Evolutionary conservation across 2,888 invertebrate genomes (phyloP), one percentile per base, ranked within the genome.

Genomic region (Helleia helle): DNA sequence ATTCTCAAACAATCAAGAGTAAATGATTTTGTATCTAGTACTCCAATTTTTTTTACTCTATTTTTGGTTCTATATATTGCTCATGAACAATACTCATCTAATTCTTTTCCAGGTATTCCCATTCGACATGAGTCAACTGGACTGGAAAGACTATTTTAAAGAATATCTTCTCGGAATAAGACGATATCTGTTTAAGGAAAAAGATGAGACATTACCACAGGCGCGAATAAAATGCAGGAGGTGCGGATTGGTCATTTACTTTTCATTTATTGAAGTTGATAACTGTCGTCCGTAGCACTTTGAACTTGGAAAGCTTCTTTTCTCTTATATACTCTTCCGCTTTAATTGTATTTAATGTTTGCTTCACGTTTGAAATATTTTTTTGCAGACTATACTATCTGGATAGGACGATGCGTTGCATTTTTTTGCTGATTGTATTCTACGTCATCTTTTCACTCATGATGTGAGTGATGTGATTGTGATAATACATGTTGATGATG

Each of bases 181-280:
- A 41, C 71, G 87, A 38, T 93, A 91, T 64, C 68, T 96, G 39
- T 87, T 94, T 53, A 94, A 95, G 60, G 95, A 96, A 50, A 87
- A 90, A 45, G 86, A 91, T 8, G 87, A 87, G 40, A 90, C 90
- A 0, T 65, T 94, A 37, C 87, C 90, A 4, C 79, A 86, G 3
- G 91, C 91, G 29, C 81, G 85, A 53, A 84, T 80, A 37, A 86
- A 87, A 55, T 18, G 18, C 18, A 18, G 18, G 18, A 3, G 18
- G 18, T 18, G 25, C 31, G n/a, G 12, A 7, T 3, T 2, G 3
- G 4, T 5, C 18, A 5, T n/a, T n/a, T n/a, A n/a, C n/a, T n/a
- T n/a, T n/a, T n/a, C n/a, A n/a, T n/a, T n/a, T n/a, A n/a, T n/a
- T n/a, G n/a, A n/a, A n/a, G n/a, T n/a, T n/a, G n/a, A n/a, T n/a